phyloP scores from a whole-genome alignment of 2,797 vertebrate species.

The Bradypodion pumilum region DNA sequence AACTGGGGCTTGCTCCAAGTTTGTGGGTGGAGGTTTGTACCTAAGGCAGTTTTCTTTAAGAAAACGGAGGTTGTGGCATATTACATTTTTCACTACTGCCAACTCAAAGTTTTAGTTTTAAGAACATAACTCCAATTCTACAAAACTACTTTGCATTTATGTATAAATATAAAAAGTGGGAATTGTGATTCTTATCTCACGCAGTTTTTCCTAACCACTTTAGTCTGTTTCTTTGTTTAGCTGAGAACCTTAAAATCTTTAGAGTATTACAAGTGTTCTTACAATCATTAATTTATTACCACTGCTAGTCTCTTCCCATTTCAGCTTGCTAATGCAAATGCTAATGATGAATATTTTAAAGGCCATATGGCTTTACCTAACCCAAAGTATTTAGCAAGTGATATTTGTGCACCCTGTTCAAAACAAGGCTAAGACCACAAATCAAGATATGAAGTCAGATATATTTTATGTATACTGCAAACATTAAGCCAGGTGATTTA shows the following conservation, averaged over 20 bases:
- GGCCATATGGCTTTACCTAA: conserved; percentile 39
- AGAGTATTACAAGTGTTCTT: conserved; percentile 30
- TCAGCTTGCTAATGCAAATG: conserved; percentile 45
- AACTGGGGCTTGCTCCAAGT: too few species aligned
- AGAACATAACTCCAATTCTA: too few species aligned
- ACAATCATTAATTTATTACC: conserved; percentile 34
- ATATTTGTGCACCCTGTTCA: conserved; percentile 42
- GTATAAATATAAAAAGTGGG: not conserved
- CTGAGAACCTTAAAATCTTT: not conserved
- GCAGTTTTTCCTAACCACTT: not conserved
- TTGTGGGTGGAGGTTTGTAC: too few species aligned
- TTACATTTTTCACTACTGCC: too few species aligned
- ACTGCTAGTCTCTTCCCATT: not conserved
- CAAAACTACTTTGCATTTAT: not conserved
- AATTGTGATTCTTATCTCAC: not conserved
- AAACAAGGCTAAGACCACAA: conserved; percentile 50
- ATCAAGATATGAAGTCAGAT: conserved; percentile 47
- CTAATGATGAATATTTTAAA: conserved; percentile 30
- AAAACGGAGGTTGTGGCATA: too few species aligned
- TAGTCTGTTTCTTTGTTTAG: conserved; percentile 1
- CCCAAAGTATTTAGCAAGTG: conserved; percentile 38
- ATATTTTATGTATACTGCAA: conserved; percentile 56
- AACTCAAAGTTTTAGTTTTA: too few species aligned
- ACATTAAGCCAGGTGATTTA: conserved; percentile 59
- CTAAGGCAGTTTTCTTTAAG: too few species aligned